Base-by-base conservation (phyloP, 2,113 vertebrate species). In the Podiceps cristatus region DNA sequence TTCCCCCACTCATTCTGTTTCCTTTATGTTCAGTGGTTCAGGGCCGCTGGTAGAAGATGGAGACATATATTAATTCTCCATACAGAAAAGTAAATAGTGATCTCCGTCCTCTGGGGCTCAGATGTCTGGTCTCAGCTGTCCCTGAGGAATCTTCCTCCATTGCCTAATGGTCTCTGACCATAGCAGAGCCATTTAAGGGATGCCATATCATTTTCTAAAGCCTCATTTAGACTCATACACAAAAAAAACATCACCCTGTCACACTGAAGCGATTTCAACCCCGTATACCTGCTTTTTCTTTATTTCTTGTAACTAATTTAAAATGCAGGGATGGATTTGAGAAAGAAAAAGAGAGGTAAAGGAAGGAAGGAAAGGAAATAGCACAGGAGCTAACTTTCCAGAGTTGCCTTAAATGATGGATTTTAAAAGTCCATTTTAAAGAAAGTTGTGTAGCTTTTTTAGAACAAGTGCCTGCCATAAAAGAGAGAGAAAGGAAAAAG, bases 41-140 rank as follows among this genome's bases (percentile, higher is more conserved):
- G 96, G 97, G 96, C 96, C 13, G 24, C 96, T 77, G 93, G 72
- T 96, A 28, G 96, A 97, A 98, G 98, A 98, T 98, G 97, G 97
- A 98, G 98, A 98, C 98, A 94, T 97, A 96, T 94, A 98, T 98
- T 98, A 98, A 98, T 98, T 98, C 97, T 97, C 98, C 93, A 55
- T 97, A 97, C 97, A 98, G 98, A 93, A 98, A 98, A 88, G 98
- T 62, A 98, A 98, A 98, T 82, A 98, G 97, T 50, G 93, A 94
- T 89, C 92, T 96, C 56, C 29, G 11, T 94, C 98, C 96, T 84
- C 69, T 10, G 98, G 97, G 97, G 60, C 13, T 82, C 33, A 42
- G 96, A 92, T n/a, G 97, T 98, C 98, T 98, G 97, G 92, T 97
- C 97, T 95, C 96, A 69, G 94, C 94, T 88, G 75, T 97, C 98